Conservation (phyloP, 2,888 invertebrate genomes). For the Terebella lapidaria region DNA sequence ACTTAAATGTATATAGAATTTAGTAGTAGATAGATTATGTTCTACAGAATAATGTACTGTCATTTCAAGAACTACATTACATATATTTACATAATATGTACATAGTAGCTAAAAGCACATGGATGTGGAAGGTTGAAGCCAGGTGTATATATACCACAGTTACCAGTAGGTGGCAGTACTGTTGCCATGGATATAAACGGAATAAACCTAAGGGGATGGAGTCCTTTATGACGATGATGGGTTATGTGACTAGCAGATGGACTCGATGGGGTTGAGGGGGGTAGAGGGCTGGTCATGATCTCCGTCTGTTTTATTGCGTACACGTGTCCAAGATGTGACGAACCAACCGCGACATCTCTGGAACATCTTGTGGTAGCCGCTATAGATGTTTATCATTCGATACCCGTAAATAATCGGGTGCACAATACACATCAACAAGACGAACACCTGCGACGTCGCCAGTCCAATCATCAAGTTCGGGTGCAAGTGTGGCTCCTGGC, state of each 20-base stretch:
- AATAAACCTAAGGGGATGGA: too few relatives aligned
- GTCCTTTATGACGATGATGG: too few relatives aligned
- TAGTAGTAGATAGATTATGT: too few relatives aligned
- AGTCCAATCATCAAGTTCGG: conserved; percentile 7
- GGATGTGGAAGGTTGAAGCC: too few relatives aligned
- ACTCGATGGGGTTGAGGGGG: conserved; percentile 64
- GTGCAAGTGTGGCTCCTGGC: neutral
- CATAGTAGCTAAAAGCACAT: too few relatives aligned
- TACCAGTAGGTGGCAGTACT: too few relatives aligned
- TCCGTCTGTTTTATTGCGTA: conserved; percentile 52
- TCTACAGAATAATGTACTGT: too few relatives aligned
- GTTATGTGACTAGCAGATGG: conserved; percentile 57
- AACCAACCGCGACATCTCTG: conserved; percentile 12
- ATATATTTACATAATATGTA: too few relatives aligned
- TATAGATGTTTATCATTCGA: conserved; percentile 17
- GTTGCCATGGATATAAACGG: too few relatives aligned
- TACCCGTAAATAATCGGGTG: conserved; percentile 17
- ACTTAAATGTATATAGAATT: too few relatives aligned
- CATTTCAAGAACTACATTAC: too few relatives aligned
- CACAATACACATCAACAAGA: conserved; percentile 11
- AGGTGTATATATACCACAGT: too few relatives aligned
- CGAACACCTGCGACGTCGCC: conserved; percentile 11
- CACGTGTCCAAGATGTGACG: conserved; percentile 4
- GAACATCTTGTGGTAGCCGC: conserved; percentile 16
- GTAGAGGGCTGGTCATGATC: conserved; percentile 96